Conservation (phyloP, 1,140 invertebrate genomes). For the Drosophila nikananu region DNA sequence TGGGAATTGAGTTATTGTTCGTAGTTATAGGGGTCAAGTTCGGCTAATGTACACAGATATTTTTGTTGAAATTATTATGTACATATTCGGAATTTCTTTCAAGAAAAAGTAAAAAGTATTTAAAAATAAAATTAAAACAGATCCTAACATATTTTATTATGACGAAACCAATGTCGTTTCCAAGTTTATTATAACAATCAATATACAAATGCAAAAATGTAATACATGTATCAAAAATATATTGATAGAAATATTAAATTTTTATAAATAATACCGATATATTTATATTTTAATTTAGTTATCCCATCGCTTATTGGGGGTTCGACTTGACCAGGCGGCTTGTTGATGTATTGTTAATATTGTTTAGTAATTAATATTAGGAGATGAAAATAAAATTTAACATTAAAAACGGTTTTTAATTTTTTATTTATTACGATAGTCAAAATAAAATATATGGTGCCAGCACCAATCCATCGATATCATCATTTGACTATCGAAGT, state of each 20-base stretch:
- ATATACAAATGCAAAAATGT: too few relatives aligned
- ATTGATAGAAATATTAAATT: not conserved
- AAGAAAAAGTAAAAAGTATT: too few relatives aligned
- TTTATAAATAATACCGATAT: not conserved
- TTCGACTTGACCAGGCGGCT: too few relatives aligned
- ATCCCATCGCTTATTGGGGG: not conserved
- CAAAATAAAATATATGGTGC: not conserved
- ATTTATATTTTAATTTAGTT: not conserved
- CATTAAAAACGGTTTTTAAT: not conserved
- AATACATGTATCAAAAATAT: not conserved
- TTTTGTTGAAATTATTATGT: not conserved
- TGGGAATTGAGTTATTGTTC: not conserved
- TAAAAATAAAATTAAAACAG: too few relatives aligned
- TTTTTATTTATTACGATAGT: not conserved
- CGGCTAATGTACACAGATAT: too few relatives aligned
- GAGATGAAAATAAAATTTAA: not conserved
- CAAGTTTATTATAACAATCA: too few relatives aligned
- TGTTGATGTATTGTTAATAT: not conserved
- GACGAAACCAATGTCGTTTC: too few relatives aligned
- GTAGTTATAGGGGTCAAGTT: not conserved
- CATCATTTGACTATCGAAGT: not conserved
- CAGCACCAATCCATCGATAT: constrained; percentile 1
- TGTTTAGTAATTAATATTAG: not conserved
- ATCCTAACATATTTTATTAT: too few relatives aligned
- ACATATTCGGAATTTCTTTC: not conserved